These are phyloP conservation scores for Nycticorax nycticorax DNA, from an alignment of 2,113 vertebrate genomes.

Conservation along the genomic window DNA sequence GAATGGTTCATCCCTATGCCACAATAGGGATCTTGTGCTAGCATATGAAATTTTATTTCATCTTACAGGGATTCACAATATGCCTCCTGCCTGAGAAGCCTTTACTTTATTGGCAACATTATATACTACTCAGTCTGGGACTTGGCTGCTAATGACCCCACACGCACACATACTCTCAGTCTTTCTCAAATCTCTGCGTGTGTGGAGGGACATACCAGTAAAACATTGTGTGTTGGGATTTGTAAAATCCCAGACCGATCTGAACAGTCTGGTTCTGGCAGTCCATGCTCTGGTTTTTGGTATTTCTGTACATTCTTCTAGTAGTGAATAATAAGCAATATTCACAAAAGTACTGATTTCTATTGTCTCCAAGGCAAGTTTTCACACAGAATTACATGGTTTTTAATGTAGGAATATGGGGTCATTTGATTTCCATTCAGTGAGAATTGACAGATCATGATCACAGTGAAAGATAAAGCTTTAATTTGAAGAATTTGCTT, in stretches of 20 bases:
- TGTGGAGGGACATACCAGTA: not conserved
- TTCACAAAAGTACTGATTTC: not conserved
- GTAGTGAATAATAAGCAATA: not conserved
- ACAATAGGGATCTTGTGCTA: not conserved
- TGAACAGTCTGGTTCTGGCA: not conserved
- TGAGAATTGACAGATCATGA: not conserved
- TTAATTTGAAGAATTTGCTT: not conserved
- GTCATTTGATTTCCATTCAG: not conserved
- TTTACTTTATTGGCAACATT: not conserved
- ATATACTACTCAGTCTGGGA: not conserved
- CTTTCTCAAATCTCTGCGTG: not conserved
- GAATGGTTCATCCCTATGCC: not conserved
- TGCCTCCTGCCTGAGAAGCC: not conserved
- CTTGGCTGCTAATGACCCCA: not conserved
- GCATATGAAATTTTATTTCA: not conserved
- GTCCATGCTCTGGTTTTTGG: not conserved
- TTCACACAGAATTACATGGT: not conserved
- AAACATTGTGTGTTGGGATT: not conserved
- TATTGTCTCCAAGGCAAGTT: not conserved
- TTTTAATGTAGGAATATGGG: not conserved
- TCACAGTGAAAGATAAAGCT: not conserved
- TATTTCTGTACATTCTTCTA: not conserved
- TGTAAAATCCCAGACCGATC: not conserved
- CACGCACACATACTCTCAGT: fast-evolving
- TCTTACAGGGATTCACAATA: not conserved